Base-by-base conservation (phyloP, 2,888 invertebrate genomes). In the Cerastis leucographa region DNA sequence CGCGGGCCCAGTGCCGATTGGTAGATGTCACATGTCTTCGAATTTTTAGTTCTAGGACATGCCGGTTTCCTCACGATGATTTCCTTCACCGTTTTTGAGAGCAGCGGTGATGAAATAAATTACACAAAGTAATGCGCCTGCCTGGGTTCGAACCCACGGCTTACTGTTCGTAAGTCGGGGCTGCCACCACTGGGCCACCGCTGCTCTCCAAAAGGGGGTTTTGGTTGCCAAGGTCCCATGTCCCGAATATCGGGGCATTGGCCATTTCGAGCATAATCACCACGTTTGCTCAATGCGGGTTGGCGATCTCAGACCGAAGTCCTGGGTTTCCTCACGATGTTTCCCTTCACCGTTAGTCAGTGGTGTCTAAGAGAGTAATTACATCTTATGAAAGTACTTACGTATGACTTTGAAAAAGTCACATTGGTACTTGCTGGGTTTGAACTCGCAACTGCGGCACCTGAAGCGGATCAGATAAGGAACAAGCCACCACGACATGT, bases 291-390 rank as follows among this genome's bases (percentile, higher is more conserved):
- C 78, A 70, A 22, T 77, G 78, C 83, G 78, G 64, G 29, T 83
- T 83, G 83, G 80, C 6, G 83, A 83, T 83, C 77, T 51, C 65
- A 77, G 51, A 83, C 65, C 22, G 19, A 64, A 35, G 67, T 49
- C 59, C 76, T 44, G 51, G 61, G 67, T 76, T 79, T 76, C 83
- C 64, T 76, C 62, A 82, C 82, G 83, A 82, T 82, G 76, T 82
- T 82, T 76, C 17, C 82, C 67, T 77, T 77, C 78, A 83, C 68
- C 64, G 83, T 65, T 14, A 77, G 69, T 61, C 83, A 12, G 6
- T 69, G 65, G 40, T 64, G 64, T 81, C 75, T 35, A 81, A 74
- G 64, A 17, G 7, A 35, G 35, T 35, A 2, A 3, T 35, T 1
- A 35, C 35, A 2, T 2, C 35, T 65, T 64, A 59, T 54, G 65